A percentile compares a stretch with the other conserved stretches of the same genome.
Conservation (phyloP, 2,888 invertebrate genomes). For the Chamaedrilus cognettii region DNA sequence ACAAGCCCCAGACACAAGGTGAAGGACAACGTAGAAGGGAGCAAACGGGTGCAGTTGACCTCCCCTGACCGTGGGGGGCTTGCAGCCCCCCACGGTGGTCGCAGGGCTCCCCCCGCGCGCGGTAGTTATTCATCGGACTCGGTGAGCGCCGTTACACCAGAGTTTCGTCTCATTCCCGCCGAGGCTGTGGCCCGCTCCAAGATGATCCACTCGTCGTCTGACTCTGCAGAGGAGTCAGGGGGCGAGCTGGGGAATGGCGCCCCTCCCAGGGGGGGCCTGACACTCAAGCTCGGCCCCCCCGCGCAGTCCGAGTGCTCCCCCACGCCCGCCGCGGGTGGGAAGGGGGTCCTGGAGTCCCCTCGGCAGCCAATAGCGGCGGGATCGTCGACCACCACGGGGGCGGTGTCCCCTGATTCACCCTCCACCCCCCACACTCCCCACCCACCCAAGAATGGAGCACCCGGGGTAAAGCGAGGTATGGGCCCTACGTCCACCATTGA, state of each 20-base stretch:
- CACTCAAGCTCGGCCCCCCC: not conserved
- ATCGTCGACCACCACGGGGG: not conserved
- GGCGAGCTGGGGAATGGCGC: not conserved
- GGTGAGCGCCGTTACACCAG: no score
- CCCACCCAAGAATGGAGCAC: not conserved
- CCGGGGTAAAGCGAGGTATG: not conserved
- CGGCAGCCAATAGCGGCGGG: conserved; percentile 1
- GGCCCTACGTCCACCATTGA: no score
- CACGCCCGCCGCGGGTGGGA: not conserved
- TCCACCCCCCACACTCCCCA: not conserved
- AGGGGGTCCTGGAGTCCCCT: not conserved
- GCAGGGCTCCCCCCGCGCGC: not conserved
- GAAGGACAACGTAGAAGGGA: no score
- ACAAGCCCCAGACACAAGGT: no score
- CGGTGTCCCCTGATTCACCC: not conserved
- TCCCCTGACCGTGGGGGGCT: not conserved
- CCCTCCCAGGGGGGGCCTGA: not conserved
- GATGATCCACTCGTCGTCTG: conserved; percentile 1
- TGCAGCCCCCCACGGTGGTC: not conserved
- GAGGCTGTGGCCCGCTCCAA: not conserved
- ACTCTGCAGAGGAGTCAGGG: not conserved
- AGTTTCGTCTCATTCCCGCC: no score
- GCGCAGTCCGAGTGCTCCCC: not conserved
- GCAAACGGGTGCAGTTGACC: not conserved
- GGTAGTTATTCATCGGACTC: not conserved